Evolutionary conservation across 2,113 vertebrate species (phyloP).

Genomic region (Corvus cornix): DNA sequence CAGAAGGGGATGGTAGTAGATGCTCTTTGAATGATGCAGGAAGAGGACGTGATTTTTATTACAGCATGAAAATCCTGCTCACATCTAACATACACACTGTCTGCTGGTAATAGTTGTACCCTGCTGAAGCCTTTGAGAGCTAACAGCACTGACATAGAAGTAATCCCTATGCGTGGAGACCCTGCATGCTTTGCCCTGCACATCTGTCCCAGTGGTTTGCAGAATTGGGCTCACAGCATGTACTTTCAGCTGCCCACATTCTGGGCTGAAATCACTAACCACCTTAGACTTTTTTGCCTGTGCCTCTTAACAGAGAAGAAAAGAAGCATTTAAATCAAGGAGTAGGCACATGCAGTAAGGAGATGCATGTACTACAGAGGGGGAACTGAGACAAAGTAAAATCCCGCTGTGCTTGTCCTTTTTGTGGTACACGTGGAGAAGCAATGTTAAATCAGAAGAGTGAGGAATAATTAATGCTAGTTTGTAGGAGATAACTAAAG

Average conservation of each 20-base stretch:
- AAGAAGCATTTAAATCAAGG: conserved; percentile 19
- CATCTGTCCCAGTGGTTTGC: background rate
- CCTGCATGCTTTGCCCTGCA: background rate
- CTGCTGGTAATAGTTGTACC: background rate
- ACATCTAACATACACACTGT: accelerated
- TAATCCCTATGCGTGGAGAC: accelerated
- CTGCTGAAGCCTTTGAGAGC: background rate
- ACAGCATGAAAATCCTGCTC: background rate
- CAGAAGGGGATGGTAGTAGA: background rate
- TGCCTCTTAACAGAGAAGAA: background rate
- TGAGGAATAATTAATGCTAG: conserved; percentile 65
- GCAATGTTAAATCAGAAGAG: conserved; percentile 54
- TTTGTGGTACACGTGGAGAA: conserved; percentile 59
- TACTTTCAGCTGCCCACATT: background rate
- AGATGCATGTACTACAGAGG: background rate
- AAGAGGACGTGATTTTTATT: background rate
- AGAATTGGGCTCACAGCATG: accelerated
- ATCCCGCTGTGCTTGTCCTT: conserved; percentile 66
- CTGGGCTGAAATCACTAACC: background rate
- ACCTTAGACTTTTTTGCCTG: background rate
- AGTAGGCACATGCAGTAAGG: background rate
- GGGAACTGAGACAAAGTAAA: conserved; percentile 46
- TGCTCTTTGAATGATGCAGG: background rate
- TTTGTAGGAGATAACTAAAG: conserved; percentile 59
- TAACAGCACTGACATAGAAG: background rate